Evolutionary conservation across 2,888 invertebrate genomes (phyloP).

Genomic region (Noctua janthina): DNA sequence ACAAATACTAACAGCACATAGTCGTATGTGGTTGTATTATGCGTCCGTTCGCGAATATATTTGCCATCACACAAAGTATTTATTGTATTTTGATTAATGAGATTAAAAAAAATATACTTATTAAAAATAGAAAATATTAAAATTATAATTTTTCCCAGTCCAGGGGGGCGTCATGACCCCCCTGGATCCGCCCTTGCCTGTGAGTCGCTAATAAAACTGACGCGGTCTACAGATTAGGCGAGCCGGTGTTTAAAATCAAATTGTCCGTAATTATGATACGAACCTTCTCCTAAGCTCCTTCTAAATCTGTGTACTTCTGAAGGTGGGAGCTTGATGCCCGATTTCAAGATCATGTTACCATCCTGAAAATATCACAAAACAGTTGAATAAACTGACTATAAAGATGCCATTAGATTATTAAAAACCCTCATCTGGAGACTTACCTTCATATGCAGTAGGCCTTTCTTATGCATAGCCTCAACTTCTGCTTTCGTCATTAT

Average conservation of each 20-base stretch:
- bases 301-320: conserved; percentile 65
- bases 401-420: neutral
- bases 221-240: neutral
- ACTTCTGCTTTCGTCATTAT: conserved; percentile 92
- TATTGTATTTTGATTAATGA: too few relatives aligned
- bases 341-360: conserved; percentile 88
- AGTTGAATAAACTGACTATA: neutral
- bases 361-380: conserved; percentile 75
- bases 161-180: too few relatives aligned
- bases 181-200: too few relatives aligned
- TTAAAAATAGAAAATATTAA: too few relatives aligned
- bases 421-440: neutral
- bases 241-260: neutral
- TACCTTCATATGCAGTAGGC: conserved; percentile 91
- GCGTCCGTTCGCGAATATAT: too few relatives aligned
- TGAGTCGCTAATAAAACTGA: neutral
- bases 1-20: too few relatives aligned
- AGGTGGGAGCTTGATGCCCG: conserved; percentile 84
- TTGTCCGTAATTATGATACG: conserved; percentile 36
- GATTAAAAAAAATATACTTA: too few relatives aligned
- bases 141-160: too few relatives aligned
- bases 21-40: too few relatives aligned
- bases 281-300: conserved; percentile 69
- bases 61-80: too few relatives aligned
- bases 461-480: conserved; percentile 92